Evolutionary conservation across 2,797 vertebrate genomes (phyloP).

Genomic region (Salarias fasciatus): DNA sequence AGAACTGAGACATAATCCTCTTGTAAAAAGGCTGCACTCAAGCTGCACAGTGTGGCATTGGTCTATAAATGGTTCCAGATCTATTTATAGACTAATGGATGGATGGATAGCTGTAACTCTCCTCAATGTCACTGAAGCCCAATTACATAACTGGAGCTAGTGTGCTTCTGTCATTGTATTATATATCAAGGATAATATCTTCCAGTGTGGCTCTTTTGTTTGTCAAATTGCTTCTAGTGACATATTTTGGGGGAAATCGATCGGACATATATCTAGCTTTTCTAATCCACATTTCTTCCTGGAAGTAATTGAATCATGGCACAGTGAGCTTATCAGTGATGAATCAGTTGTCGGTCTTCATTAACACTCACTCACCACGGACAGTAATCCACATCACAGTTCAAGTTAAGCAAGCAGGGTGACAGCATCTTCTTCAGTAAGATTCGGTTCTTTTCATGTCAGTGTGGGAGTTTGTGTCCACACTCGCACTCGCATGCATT

Average conservation of each 20-base stretch:
- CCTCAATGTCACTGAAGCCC: constrained; percentile 56
- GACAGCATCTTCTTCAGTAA: constrained; percentile 14
- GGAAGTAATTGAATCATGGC: not conserved
- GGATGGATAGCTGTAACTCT: constrained; percentile 42
- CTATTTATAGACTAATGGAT: constrained; percentile 72
- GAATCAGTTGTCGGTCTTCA: not conserved
- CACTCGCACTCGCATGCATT: constrained; percentile 26
- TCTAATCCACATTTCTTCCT: constrained; percentile 2
- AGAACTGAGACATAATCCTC: constrained; percentile 15
- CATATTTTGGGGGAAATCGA: constrained; percentile 7
- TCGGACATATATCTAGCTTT: not conserved
- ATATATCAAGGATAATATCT: constrained; percentile 6
- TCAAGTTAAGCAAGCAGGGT: not conserved
- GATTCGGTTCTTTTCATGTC: constrained; percentile 27
- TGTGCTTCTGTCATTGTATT: constrained; percentile 12
- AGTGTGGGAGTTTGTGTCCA: constrained; percentile 44
- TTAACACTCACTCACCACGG: constrained; percentile 1
- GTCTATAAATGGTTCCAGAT: constrained; percentile 66
- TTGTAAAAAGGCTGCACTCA: constrained; percentile 19
- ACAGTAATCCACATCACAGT: constrained; percentile 7
- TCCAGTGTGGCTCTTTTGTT: constrained; percentile 2
- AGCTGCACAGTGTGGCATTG: constrained; percentile 46
- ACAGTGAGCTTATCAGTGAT: not conserved
- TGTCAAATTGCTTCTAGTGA: not conserved
- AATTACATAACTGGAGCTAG: constrained; percentile 52